Conservation (phyloP, 2,797 vertebrate species). For the Urocyon cinereoargenteus region DNA sequence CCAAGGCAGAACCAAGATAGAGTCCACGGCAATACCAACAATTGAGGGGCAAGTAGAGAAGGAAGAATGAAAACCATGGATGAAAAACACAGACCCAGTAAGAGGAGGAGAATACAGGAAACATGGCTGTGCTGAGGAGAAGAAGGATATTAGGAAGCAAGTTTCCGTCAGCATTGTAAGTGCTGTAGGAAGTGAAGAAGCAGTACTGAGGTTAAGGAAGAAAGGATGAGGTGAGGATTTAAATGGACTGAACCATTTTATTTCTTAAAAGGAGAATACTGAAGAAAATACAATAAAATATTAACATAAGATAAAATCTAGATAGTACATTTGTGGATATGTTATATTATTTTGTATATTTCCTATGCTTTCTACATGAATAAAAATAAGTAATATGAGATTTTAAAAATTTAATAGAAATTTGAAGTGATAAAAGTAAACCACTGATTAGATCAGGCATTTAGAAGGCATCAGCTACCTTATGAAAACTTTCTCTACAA, state of each 20-base stretch:
- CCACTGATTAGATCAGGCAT: background rate
- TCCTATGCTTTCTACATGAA: background rate
- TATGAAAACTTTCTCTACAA: background rate
- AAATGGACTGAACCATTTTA: background rate
- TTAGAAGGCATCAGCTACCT: background rate
- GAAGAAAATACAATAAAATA: background rate
- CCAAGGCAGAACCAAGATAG: background rate
- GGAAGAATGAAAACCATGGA: background rate
- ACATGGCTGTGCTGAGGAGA: background rate
- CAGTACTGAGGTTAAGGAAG: background rate
- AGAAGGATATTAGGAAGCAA: background rate
- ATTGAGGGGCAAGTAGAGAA: background rate
- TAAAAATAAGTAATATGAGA: background rate
- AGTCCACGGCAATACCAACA: background rate
- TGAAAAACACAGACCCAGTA: background rate
- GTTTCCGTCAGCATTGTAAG: fast-evolving
- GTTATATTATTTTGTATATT: background rate
- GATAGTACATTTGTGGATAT: too few species aligned
- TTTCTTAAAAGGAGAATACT: background rate
- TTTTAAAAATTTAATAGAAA: background rate
- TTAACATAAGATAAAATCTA: background rate
- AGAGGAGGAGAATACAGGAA: background rate
- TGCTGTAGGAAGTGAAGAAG: background rate
- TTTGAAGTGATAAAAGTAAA: background rate
- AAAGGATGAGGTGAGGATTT: too few species aligned